Evolutionary conservation across 2,113 vertebrate genomes (phyloP).

Genomic region (Toxotes jaculatrix): DNA sequence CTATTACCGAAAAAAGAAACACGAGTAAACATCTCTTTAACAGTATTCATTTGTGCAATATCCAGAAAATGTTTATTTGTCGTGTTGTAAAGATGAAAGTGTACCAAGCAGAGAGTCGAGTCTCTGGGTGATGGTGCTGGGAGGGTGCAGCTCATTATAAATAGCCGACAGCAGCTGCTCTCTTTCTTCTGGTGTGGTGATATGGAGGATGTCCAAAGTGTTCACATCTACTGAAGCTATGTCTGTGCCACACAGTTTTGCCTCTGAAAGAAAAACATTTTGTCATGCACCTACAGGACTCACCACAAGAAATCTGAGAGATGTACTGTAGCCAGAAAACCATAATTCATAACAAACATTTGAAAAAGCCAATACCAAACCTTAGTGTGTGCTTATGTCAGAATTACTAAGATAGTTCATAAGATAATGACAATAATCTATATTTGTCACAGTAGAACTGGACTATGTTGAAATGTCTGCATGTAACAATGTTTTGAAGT

Average conservation of each 20-base stretch:
- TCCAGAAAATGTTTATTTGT: background rate
- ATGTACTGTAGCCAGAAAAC: background rate
- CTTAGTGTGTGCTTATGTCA: background rate
- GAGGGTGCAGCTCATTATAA: slow-evolving; percentile 82
- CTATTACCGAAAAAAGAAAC: slow-evolving; percentile 40
- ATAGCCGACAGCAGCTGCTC: slow-evolving; percentile 83
- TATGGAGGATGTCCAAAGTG: slow-evolving; percentile 78
- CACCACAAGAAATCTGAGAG: background rate
- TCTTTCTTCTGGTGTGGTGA: slow-evolving; percentile 77
- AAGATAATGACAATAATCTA: too few species aligned
- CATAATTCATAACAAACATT: background rate
- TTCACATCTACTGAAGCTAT: slow-evolving; percentile 78
- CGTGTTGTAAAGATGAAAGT: background rate
- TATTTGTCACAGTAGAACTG: background rate
- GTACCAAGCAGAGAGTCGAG: slow-evolving; percentile 80
- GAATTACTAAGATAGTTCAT: background rate
- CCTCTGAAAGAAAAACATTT: slow-evolving; percentile 70
- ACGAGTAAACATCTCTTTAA: background rate
- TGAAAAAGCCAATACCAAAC: background rate
- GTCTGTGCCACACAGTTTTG: slow-evolving; percentile 80
- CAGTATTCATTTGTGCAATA: background rate
- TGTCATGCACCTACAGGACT: background rate
- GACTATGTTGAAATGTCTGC: background rate
- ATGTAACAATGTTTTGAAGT: background rate
- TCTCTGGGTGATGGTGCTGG: slow-evolving; percentile 62